Conservation (phyloP, 2,113 vertebrate genomes). For the Xiphophorus couchianus region DNA sequence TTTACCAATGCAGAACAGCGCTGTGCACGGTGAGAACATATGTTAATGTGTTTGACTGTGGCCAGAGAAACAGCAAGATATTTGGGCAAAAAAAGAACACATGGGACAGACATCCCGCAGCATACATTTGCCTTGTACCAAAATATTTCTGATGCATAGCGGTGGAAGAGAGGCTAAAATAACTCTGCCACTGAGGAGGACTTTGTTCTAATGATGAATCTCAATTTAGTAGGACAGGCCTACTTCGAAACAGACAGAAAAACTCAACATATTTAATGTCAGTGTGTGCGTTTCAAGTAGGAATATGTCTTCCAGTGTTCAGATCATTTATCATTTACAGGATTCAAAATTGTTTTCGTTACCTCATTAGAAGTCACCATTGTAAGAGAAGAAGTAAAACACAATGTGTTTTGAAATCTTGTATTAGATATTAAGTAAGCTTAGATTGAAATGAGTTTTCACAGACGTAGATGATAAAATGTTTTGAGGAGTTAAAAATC, state of each 20-base stretch:
- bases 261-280: constrained; percentile 55
- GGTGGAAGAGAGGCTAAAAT: constrained; percentile 39
- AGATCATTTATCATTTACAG: no score
- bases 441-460: no score
- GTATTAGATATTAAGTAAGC: no score
- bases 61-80: constrained; percentile 79
- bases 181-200: constrained; percentile 39
- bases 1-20: constrained; percentile 77
- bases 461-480: no score
- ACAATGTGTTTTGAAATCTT: no score
- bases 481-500: no score
- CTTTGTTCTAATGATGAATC: constrained; percentile 63
- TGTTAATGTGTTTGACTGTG: constrained; percentile 77
- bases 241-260: constrained; percentile 48
- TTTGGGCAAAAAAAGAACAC: constrained; percentile 55
- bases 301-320: no score
- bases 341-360: no score
- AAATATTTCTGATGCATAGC: constrained; percentile 60
- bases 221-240: constrained; percentile 42
- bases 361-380: no score
- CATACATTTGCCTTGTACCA: constrained; percentile 63
- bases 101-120: constrained; percentile 61
- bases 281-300: not conserved
- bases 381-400: no score
- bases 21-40: constrained; percentile 78